Evolutionary conservation across 64 coral and sea anemone genomes (phyloP).

Genomic region (Porites australiensis): DNA sequence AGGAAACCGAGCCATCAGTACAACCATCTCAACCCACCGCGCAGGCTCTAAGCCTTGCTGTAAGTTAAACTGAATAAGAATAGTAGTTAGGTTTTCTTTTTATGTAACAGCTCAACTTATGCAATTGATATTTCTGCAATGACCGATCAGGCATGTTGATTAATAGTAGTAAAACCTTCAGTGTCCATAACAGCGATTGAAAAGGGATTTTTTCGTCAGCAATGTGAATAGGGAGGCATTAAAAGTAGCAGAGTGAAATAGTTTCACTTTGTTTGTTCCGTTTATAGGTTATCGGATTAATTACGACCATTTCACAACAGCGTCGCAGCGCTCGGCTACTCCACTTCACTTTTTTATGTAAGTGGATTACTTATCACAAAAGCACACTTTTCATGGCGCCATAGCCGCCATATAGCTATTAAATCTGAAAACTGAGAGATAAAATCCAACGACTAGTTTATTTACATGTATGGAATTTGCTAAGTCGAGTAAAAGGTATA

Average conservation of each 20-base stretch:
- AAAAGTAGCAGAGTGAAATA: too few species aligned
- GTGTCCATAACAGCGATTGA: too few species aligned
- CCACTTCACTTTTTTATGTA: not conserved
- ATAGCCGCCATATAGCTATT: not conserved
- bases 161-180: too few species aligned
- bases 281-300: not conserved
- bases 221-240: too few species aligned
- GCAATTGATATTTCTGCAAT: too few species aligned
- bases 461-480: too few species aligned
- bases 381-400: not conserved
- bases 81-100: not conserved
- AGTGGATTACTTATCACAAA: not conserved
- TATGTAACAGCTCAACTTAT: not conserved
- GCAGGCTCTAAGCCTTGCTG: not conserved
- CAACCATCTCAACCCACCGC: not conserved
- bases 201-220: too few species aligned
- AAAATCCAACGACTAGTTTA: too few species aligned
- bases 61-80: not conserved
- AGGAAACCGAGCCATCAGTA: not conserved
- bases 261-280: too few species aligned
- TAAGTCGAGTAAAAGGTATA: too few species aligned
- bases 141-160: too few species aligned
- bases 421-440: not conserved
- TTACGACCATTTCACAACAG: not conserved
- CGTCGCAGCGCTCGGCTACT: not conserved